These are phyloP conservation scores for Gastracanthus pulcherrimus DNA, from an alignment of 2,888 invertebrate species.

Conservation along the genomic window DNA sequence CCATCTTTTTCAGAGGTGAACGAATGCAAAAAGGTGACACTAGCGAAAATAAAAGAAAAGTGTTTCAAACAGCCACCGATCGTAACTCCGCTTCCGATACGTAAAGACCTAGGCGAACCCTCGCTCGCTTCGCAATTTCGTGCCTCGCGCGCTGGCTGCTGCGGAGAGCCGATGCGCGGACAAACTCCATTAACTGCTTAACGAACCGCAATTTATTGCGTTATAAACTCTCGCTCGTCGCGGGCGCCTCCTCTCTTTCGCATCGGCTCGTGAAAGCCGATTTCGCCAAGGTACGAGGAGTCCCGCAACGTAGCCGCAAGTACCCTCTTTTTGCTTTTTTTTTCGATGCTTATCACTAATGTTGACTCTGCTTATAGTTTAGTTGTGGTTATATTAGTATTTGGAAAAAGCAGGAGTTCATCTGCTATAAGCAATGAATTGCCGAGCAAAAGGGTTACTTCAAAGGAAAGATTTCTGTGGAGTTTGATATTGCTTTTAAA, in stretches of 20 bases:
- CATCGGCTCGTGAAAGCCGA: constrained; percentile 33
- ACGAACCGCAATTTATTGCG: constrained; percentile 73
- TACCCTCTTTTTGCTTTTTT: not conserved
- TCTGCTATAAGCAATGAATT: not conserved
- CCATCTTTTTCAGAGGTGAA: not conserved
- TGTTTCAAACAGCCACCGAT: not conserved
- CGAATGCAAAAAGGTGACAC: too few species aligned
- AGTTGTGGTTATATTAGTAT: not conserved
- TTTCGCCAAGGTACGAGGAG: not conserved
- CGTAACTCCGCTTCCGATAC: constrained; percentile 23
- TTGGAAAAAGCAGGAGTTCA: not conserved
- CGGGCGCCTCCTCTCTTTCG: constrained; percentile 17
- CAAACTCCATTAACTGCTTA: constrained; percentile 73
- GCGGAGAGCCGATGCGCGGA: constrained; percentile 46
- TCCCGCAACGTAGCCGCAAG: too few species aligned
- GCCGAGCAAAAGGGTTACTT: too few species aligned
- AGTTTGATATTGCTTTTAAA: not conserved
- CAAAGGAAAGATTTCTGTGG: too few species aligned
- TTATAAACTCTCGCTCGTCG: constrained; percentile 65
- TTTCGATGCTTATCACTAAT: not conserved
- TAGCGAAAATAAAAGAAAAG: not conserved
- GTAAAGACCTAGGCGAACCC: not conserved
- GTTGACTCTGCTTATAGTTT: not conserved
- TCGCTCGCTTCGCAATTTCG: constrained; percentile 24
- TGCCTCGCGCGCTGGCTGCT: not conserved